phyloP scores from a whole-genome alignment of 2,797 vertebrate species.

The Xenopus petersii region DNA sequence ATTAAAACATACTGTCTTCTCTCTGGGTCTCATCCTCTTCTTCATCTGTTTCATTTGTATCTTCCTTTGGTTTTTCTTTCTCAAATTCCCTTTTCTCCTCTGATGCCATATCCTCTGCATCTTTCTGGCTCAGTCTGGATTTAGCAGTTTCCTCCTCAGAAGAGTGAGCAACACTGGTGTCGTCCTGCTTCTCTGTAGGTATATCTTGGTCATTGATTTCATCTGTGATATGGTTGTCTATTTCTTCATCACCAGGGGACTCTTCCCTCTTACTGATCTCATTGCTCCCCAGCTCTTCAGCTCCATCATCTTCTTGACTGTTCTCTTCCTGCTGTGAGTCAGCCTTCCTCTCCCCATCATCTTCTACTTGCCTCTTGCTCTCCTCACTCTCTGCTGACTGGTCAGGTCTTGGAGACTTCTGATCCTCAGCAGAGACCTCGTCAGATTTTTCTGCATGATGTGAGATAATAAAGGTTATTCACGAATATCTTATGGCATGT shows the following conservation, averaged over 20 bases:
- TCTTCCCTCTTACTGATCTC: constrained; percentile 48
- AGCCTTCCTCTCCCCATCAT: constrained; percentile 41
- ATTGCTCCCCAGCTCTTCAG: constrained; percentile 43
- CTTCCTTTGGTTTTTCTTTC: constrained; percentile 36
- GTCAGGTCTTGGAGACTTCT: constrained; percentile 37
- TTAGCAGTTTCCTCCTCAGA: constrained; percentile 43
- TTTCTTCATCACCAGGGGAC: constrained; percentile 32
- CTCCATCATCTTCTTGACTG: neutral
- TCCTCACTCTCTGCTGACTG: constrained; percentile 50
- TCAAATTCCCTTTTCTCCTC: constrained; percentile 54
- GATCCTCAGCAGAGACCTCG: constrained; percentile 30
- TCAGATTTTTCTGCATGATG: constrained; percentile 30
- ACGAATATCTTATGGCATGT: no score
- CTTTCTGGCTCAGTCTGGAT: constrained; percentile 45
- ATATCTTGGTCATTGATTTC: constrained; percentile 31
- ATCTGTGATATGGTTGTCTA: constrained; percentile 50
- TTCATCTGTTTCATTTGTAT: constrained; percentile 46
- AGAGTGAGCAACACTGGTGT: constrained; percentile 16
- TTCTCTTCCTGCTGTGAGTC: constrained; percentile 13
- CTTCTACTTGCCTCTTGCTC: constrained; percentile 47
- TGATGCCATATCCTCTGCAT: constrained; percentile 42
- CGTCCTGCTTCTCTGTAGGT: constrained; percentile 3
- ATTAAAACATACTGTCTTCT: constrained; percentile 56
- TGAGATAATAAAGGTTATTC: neutral
- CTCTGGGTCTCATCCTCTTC: constrained; percentile 58